These are phyloP conservation scores for Tamias sibiricus DNA, from an alignment of 2,113 vertebrate genomes.

Conservation along the genomic window DNA sequence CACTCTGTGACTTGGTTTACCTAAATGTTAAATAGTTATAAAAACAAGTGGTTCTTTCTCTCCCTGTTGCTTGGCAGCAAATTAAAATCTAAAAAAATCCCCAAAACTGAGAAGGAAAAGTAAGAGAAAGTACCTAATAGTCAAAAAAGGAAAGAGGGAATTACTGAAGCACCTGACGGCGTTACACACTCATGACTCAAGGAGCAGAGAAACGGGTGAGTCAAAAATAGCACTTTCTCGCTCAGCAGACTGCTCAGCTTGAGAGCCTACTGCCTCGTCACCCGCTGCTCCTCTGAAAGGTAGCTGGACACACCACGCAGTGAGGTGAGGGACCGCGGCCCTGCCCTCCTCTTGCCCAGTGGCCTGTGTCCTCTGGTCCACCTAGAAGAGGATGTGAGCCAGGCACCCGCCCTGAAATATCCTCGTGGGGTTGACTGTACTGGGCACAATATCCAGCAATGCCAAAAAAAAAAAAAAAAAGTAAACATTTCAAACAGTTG, in stretches of 20 bases:
- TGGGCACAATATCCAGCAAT: too few relatives aligned
- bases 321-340: background rate
- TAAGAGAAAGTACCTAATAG: constrained; percentile 65
- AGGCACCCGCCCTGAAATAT: background rate
- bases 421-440: background rate
- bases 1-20: constrained; percentile 28
- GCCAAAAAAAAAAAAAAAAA: background rate
- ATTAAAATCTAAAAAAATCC: constrained; percentile 57
- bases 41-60: constrained; percentile 29
- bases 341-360: background rate
- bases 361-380: background rate
- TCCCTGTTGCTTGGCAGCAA: background rate
- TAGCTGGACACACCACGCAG: background rate
- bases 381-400: background rate
- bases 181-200: constrained; percentile 45
- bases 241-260: background rate
- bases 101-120: constrained; percentile 59
- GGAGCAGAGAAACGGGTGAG: background rate
- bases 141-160: constrained; percentile 57
- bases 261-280: background rate
- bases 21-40: constrained; percentile 32
- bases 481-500: background rate
- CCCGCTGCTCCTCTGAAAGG: background rate
- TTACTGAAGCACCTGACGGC: background rate
- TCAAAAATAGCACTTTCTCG: constrained; percentile 13